Percentiles rank a stretch among this genome's conserved stretches.
Evolutionary conservation across 2,797 vertebrate species (phyloP).

Genomic region (Onychomys arenicola): DNA sequence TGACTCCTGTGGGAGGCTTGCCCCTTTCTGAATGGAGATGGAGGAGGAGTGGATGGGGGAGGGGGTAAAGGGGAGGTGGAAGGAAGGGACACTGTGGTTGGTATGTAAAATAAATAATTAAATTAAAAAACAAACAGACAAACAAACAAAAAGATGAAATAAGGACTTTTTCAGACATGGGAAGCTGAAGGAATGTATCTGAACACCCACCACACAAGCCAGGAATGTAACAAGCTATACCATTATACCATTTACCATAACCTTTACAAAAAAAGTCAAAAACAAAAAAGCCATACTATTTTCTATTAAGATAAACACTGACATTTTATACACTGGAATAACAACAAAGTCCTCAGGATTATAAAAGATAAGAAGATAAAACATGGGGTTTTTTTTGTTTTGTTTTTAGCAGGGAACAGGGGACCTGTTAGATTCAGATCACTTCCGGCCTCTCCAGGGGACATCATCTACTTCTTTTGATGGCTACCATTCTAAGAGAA

Average conservation of each 20-base stretch:
- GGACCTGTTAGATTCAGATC: not conserved
- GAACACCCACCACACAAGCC: not conserved
- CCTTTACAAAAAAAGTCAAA: not conserved
- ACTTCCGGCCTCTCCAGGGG: not conserved
- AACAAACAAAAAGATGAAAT: not conserved
- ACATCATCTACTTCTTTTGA: not conserved
- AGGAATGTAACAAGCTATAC: too few relatives aligned
- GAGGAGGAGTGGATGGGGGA: not conserved
- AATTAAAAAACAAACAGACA: too few relatives aligned
- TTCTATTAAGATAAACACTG: not conserved
- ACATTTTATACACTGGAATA: not conserved
- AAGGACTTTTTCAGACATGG: not conserved
- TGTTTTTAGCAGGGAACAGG: not conserved
- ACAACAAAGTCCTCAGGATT: not conserved
- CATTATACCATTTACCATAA: not conserved
- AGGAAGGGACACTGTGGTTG: not conserved
- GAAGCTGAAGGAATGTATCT: not conserved
- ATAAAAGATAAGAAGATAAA: not conserved
- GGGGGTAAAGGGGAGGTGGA: not conserved
- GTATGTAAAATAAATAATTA: not conserved
- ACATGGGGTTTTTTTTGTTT: not conserved
- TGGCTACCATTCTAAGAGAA: not conserved
- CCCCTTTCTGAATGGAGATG: not conserved
- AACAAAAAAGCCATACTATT: not conserved
- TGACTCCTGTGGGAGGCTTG: too few relatives aligned